Evolutionary conservation across 2,888 invertebrate species (phyloP), one percentile per base, ranked within the genome.

Genomic region (Orthosia gracilis): DNA sequence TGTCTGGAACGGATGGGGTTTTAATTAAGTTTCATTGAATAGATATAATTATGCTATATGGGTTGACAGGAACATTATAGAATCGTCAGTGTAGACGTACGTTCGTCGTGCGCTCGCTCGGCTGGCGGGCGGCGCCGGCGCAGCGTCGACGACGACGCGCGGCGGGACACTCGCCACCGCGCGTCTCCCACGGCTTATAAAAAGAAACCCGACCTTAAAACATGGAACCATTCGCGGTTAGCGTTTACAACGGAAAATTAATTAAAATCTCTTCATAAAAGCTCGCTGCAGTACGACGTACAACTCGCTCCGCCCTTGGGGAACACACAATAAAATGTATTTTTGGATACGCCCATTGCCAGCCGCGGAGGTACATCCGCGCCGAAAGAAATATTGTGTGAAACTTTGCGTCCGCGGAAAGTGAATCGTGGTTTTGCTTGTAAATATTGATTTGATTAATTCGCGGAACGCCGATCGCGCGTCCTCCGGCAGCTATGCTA

Each of bases 271-370:
- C 89, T 94, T 92, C 91, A 92, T 92, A 93, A 91, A 91, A 83
- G 73, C 79, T 75, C 65, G 84, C 76, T 85, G 80, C 85, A 85
- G 79, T 78, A 82, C 83, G 70, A 75, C 84, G 82, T 78, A 83
- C 83, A 84, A 84, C 77, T 85, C 85, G 82, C 80, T 78, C 81
- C 92, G 96, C 95, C 95, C 96, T 95, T 96, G 96, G 91, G 90
- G 91, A 93, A 92, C 92, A 91, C 92, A 95, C 94, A 94, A 94
- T 95, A 95, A 95, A 96, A 94, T 92, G 87, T 96, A 96, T 96
- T 95, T 96, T 94, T 92, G 93, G 95, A 93, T 83, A 91, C 91
- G 91, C 92, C 93, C 94, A 95, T 94, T 95, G 95, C 95, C 94
- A 94, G 94, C 93, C 93, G 92, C 93, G 90, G 88, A 92, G 94